Conservation (phyloP, 1,140 invertebrate species). For the Caerostris darwini region DNA sequence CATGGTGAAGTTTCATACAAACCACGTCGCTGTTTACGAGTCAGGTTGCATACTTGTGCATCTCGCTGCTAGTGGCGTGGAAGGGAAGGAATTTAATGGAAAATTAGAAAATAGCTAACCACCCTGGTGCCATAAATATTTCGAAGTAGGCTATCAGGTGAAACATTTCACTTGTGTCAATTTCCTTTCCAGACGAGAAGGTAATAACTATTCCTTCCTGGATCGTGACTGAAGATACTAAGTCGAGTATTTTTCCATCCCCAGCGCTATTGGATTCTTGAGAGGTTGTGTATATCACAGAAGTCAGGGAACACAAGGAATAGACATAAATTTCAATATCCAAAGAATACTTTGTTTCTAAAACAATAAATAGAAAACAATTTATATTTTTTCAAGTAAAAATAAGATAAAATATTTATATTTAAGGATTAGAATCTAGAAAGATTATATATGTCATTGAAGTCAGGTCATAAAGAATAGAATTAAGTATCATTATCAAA, state of each 20-base stretch:
- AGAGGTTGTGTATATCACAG: not conserved
- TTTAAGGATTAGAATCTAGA: no score
- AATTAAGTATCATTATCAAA: no score
- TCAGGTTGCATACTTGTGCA: not conserved
- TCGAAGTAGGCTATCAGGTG: slow-evolving; percentile 1
- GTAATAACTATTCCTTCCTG: not conserved
- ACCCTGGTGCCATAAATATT: slow-evolving; percentile 8
- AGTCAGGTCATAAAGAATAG: no score
- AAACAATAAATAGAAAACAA: not conserved
- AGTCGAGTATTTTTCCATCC: not conserved
- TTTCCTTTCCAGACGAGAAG: not conserved
- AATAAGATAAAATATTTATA: no score
- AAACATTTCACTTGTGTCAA: not conserved
- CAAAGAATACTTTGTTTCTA: not conserved
- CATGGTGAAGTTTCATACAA: not conserved
- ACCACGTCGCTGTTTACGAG: not conserved
- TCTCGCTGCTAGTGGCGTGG: not conserved
- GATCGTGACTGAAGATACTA: not conserved
- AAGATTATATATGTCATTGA: no score
- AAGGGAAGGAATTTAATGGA: slow-evolving; percentile 45
- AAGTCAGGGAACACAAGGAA: not conserved
- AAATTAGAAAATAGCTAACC: slow-evolving; percentile 48
- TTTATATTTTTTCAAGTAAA: no score
- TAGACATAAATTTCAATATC: not conserved
- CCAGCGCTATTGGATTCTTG: not conserved